A percentile compares a stretch with the other conserved stretches of the same genome.
These are phyloP conservation scores for Chrysogorgia sp. DNA, from an alignment of 92 coral and sea anemone species.

Conservation along the genomic window DNA sequence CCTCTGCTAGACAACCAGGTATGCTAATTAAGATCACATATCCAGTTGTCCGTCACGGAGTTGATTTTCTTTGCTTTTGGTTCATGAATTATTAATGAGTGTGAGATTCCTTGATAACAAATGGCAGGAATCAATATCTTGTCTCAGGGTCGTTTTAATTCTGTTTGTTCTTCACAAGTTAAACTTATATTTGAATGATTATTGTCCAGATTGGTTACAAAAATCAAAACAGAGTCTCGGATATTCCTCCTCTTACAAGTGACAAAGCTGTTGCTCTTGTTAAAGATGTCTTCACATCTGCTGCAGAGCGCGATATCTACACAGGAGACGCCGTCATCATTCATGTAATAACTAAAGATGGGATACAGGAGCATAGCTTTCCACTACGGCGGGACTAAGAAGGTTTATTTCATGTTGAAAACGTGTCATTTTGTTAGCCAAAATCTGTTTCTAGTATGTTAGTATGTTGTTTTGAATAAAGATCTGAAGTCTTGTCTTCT, in stretches of 20 bases:
- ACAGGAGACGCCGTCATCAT: conserved; percentile 94
- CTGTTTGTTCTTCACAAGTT: neutral
- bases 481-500: too few species aligned
- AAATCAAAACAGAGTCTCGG: conserved; percentile 87
- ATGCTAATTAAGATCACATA: neutral
- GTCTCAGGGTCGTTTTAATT: too few species aligned
- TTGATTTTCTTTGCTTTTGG: too few species aligned
- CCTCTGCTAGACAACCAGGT: conserved; percentile 98
- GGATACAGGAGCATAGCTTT: conserved; percentile 79
- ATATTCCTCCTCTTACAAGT: conserved; percentile 71
- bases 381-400: conserved; percentile 91
- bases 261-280: conserved; percentile 92
- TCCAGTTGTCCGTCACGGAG: neutral
- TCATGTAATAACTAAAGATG: conserved; percentile 76
- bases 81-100: too few species aligned
- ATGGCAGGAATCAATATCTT: too few species aligned
- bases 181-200: too few species aligned
- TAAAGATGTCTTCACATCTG: conserved; percentile 94
- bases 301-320: conserved; percentile 95
- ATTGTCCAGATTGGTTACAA: conserved; percentile 86
- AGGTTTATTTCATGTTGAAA: neutral
- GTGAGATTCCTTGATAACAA: too few species aligned
- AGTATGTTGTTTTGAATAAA: too few species aligned
- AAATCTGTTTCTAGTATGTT: neutral
- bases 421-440: neutral